Base-by-base conservation (phyloP, 2,797 vertebrate genomes). In the Erpetoichthys calabaricus region DNA sequence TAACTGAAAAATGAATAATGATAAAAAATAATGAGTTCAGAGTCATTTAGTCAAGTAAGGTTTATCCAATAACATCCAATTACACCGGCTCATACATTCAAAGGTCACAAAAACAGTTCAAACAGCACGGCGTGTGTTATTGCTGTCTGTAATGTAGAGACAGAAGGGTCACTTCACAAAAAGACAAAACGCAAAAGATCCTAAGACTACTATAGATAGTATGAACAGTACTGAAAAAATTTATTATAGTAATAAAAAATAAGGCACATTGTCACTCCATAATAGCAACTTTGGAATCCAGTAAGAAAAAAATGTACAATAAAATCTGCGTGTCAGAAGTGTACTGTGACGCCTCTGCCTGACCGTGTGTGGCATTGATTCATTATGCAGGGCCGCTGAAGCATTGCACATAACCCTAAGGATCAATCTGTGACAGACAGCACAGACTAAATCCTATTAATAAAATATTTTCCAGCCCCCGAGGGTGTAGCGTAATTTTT, bases 261-360 rank as follows among this genome's bases (percentile, higher is more conserved):
- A 90, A 90, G 88, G 88, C 88, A 90, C 88, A 81, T 81, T 84
- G 73, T 52, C 45, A 81, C 75, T 75, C 76, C 73, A 75, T 81
- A 80, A 79, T 75, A 75, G 60, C 78, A 76, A 78, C 77, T 77
- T 80, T 73, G 76, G 84, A 81, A 77, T 82, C 51, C 57, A 44
- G 46, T 44, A 51, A 51, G 9, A 52, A 59, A 51, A 51, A 59
- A 25, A 25, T 25, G 25, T 25, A 25, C 25, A 25, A 25, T 25
- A 25, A 25, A 25, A 25, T 25, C 25, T 25, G 25, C 25, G 25
- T 25, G 25, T 25, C 25, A 25, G 25, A 25, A 25, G 25, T 25
- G 25, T 25, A 25, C 25, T 25, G 25, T 25, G 25, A 25, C 25
- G 25, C 25, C 25, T 25, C 25, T 25, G 25, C 25, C 25, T 25